Percentiles rank a stretch among this genome's conserved stretches.
These are phyloP conservation scores for Drosophila acutilabella DNA, from an alignment of 2,888 invertebrate genomes.

Conservation along the genomic window DNA sequence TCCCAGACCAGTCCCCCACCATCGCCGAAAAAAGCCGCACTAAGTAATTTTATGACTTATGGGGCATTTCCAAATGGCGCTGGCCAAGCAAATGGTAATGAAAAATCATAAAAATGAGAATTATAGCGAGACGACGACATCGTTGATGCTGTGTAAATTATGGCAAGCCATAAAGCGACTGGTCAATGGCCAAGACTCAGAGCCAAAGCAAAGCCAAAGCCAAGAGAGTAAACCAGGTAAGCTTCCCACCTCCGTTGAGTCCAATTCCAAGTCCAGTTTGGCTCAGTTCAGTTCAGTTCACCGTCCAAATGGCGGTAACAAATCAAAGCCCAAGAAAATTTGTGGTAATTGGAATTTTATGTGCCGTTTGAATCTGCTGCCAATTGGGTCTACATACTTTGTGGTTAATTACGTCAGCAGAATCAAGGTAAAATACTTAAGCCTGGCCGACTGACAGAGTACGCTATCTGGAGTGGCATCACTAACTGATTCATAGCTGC, in stretches of 20 bases:
- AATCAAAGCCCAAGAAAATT: slow-evolving; percentile 70
- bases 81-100: slow-evolving; percentile 67
- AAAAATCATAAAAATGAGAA: slow-evolving; percentile 73
- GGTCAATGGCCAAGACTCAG: slow-evolving; percentile 46
- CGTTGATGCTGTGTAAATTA: slow-evolving; percentile 68
- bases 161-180: slow-evolving; percentile 64
- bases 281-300: slow-evolving; percentile 32
- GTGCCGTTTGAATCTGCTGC: slow-evolving; percentile 65
- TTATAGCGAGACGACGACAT: slow-evolving; percentile 52
- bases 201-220: background rate
- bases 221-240: slow-evolving; percentile 29
- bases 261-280: background rate
- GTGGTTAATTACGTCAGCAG: slow-evolving; percentile 67
- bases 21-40: slow-evolving; percentile 31
- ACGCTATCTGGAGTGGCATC: slow-evolving; percentile 50
- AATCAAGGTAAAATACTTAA: slow-evolving; percentile 26
- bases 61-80: slow-evolving; percentile 49
- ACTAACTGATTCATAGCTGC: slow-evolving; percentile 16
- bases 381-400: slow-evolving; percentile 62
- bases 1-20: slow-evolving; percentile 3
- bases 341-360: slow-evolving; percentile 77
- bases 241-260: slow-evolving; percentile 7
- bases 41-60: slow-evolving; percentile 75
- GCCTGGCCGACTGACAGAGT: slow-evolving; percentile 4
- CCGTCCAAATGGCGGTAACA: slow-evolving; percentile 61